Conservation (phyloP, 2,888 invertebrate species). For the Odontothrips loti region DNA sequence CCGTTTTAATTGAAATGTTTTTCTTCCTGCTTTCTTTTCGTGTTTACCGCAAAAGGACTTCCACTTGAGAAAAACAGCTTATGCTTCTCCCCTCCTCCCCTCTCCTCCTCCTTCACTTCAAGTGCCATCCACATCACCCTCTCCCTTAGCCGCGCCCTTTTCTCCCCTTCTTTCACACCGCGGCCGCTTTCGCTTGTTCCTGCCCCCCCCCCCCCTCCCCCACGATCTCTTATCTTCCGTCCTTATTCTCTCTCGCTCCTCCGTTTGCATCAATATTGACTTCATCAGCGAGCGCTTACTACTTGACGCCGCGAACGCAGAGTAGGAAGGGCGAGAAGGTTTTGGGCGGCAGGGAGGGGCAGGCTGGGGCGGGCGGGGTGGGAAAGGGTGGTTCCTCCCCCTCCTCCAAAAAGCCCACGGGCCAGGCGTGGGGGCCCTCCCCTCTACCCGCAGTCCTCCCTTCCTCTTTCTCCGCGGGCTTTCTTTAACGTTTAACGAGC, state of each 20-base stretch:
- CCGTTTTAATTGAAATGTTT: too few species aligned
- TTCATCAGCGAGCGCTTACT: neutral
- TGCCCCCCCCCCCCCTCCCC: neutral
- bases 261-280: conserved; percentile 4
- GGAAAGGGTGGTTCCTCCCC: too few species aligned
- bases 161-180: neutral
- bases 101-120: neutral
- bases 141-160: neutral
- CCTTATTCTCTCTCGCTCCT: neutral
- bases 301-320: too few species aligned
- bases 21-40: neutral
- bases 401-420: too few species aligned
- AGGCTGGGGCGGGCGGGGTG: too few species aligned
- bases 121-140: neutral
- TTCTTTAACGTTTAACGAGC: neutral
- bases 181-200: neutral
- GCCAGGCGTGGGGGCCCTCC: too few species aligned
- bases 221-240: neutral
- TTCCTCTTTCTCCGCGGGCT: neutral
- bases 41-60: neutral
- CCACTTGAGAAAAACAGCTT: neutral
- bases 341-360: neutral
- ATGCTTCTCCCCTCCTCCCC: neutral
- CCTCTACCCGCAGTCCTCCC: too few species aligned
- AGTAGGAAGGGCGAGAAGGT: neutral